Base-by-base conservation (phyloP, 2,888 invertebrate species). In the Ophioninae sp. region DNA sequence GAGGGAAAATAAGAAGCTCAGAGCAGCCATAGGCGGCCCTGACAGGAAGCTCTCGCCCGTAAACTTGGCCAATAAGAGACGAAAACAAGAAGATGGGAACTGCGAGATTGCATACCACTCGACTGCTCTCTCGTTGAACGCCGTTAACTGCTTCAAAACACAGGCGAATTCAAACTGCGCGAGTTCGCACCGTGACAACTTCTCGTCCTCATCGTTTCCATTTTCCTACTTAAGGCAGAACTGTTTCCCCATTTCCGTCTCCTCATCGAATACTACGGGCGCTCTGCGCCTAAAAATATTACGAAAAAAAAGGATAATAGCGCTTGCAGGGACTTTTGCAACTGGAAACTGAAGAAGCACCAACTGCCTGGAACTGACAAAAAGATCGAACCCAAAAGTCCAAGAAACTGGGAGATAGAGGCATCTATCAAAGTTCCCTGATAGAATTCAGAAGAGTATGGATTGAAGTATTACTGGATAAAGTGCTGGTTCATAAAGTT, bases 11-110 rank as follows among this genome's bases (percentile, higher is more conserved):
- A 70, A 85, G 41, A 56, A 73, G 50, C 79, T 76, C 75, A 10
- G 41, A 81, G 73, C 57, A 73, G 50, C 57, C 17, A 73, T 70
- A 88, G 90, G 87, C 89, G 89, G 88, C 88, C 87, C 64, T 88
- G 87, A 90, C 90, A 89, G 87, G 88, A 81, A 85, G 78, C 81
- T 82, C 44, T 85, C 85, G 89, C 89, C 90, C 89, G 89, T 90
- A 90, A 90, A 90, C 87, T 90, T 90, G 87, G 88, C 89, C 88
- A 89, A 90, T 90, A 89, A 90, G 88, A 86, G 87, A 85, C 85
- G 88, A 90, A 90, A 90, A 90, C 90, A 90, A 90, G 90, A 87
- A 89, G 87, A 87, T 86, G 87, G 85, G 85, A 87, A 70, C 80
- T 86, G 78, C 72, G 78, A 85, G 82, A 82, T 80, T 82, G 82